These are phyloP conservation scores for Callorhinus ursinus DNA, from an alignment of 2,113 vertebrate species.

Conservation along the genomic window DNA sequence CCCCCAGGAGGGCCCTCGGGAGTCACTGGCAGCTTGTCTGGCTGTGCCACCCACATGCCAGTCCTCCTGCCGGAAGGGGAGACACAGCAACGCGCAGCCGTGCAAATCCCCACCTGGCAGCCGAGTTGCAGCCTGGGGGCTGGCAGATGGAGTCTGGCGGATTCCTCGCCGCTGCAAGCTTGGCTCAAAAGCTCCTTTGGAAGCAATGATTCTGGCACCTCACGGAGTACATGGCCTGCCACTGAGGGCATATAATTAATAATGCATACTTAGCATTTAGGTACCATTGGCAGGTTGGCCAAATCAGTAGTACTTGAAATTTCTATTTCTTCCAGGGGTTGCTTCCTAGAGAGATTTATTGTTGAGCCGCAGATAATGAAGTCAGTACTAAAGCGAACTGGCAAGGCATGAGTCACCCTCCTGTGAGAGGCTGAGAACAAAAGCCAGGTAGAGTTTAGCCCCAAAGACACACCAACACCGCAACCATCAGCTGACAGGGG, in stretches of 20 bases:
- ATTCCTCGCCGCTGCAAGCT: neutral
- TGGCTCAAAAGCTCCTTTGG: neutral
- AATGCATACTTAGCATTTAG: neutral
- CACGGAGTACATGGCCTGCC: neutral
- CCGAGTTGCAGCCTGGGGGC: neutral
- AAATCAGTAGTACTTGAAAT: neutral
- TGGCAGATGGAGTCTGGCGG: neutral
- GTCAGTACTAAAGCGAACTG: neutral
- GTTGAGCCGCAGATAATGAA: neutral
- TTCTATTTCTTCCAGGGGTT: neutral
- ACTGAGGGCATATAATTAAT: neutral
- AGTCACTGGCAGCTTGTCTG: neutral
- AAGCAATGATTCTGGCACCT: neutral
- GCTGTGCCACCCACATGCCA: neutral
- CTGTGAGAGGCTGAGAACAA: neutral
- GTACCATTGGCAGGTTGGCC: neutral
- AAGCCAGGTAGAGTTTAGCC: neutral
- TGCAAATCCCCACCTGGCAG: neutral
- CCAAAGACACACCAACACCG: neutral
- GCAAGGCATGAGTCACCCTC: neutral
- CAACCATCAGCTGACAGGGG: fast-evolving
- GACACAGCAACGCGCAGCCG: fast-evolving
- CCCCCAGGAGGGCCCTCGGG: neutral
- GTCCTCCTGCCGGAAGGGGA: neutral
- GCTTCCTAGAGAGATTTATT: neutral